Conservation (phyloP, 2,797 vertebrate species). For the Schizopygopsis pylzovi region DNA sequence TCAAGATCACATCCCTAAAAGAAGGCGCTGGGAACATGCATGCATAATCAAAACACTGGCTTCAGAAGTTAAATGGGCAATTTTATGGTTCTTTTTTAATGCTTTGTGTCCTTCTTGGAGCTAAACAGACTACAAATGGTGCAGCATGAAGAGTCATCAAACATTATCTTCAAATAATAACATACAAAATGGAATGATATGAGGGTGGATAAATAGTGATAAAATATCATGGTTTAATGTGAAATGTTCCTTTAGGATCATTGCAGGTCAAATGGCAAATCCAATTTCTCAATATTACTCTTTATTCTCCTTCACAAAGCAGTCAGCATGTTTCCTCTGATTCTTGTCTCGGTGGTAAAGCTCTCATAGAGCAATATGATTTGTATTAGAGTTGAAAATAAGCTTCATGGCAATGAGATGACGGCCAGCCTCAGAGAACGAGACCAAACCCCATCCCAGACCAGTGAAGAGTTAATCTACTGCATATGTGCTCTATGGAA, state of each 20-base stretch:
- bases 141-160: background rate
- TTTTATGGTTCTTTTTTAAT: background rate
- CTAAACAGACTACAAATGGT: background rate
- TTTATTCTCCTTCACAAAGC: background rate
- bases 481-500: constrained; percentile 53
- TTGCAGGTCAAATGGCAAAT: background rate
- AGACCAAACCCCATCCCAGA: constrained; percentile 48
- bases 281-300: background rate
- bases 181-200: background rate
- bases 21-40: background rate
- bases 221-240: too few relatives aligned
- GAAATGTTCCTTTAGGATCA: background rate
- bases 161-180: background rate
- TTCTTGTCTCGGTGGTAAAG: constrained; percentile 11
- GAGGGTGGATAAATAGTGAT: background rate
- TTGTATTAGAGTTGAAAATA: constrained; percentile 40
- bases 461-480: constrained; percentile 52
- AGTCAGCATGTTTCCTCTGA: background rate
- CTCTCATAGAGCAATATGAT: constrained; percentile 43
- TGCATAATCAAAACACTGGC: background rate
- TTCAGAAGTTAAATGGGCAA: background rate
- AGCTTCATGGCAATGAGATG: constrained; percentile 43
- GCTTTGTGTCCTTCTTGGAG: background rate
- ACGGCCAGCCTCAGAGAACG: constrained; percentile 51
- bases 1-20: constrained; percentile 11